Base-by-base conservation (phyloP, 2,797 vertebrate species). In the Dromococcyx pavoninus region DNA sequence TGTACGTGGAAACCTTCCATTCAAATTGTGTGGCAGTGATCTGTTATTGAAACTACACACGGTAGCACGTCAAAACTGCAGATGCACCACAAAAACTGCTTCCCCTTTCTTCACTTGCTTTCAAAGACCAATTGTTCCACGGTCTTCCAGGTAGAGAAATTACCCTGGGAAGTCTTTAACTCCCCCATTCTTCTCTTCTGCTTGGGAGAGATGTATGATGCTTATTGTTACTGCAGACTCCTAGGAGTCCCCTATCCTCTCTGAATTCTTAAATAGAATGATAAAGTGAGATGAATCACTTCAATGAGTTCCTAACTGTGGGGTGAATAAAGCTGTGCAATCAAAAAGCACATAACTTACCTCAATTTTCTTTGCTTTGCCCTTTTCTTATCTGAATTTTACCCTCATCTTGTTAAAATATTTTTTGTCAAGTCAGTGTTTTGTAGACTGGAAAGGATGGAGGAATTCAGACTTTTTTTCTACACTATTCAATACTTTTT, bases 181-280 rank as follows among this genome's bases (percentile, higher is more conserved):
- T 79, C 14, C 25, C 25, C 17, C 18, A 0, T 37, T 53, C 33
- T 75, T 75, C 46, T 71, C 39, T 72, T 69, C 83, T 54, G 17
- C 22, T 37, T 66, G 16, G 39, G 43, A 85, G 23, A 83, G 28
- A 62, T 15, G 7, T 51, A 58, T 11, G 62, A 72, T 9, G 14
- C 7, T 37, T 48, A 69, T 8, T 33, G 1, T 13, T 72, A 72
- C 10, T 70, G 27, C 11, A 41, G 25, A 56, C 13, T 33, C 66
- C 51, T 15, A 54, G 5, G 9, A 86, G 23, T 43, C 2, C 9
- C 5, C 7, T 1, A 0, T 12, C 27, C 41, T 51, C 41, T 44
- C 33, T 32, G 24, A 70, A 75, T 73, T 86, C 22, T 70, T 78
- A 51, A 54, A 32, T 2, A 70, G 25, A 81, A 66, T 7, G 5